Percentiles rank a stretch among this genome's conserved stretches.
Evolutionary conservation across 2,797 vertebrate species (phyloP).

Genomic region (Rhinichthys osculus): DNA sequence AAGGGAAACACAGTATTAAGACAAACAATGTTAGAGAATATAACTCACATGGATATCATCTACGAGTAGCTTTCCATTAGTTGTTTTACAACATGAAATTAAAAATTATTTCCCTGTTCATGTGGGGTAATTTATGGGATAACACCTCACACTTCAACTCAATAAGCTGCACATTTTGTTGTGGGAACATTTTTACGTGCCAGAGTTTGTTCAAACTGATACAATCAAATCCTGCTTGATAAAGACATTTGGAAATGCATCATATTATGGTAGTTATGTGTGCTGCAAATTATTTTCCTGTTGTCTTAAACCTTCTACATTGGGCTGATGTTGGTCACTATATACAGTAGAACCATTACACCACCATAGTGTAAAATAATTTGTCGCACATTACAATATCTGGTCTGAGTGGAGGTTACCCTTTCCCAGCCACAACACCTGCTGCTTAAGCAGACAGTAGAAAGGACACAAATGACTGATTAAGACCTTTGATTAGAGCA

Average conservation of each 20-base stretch:
- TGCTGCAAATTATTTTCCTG: not conserved
- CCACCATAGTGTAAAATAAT: conserved; percentile 1
- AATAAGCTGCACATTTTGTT: not conserved
- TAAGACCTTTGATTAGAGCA: conserved; percentile 63
- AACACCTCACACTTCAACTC: not conserved
- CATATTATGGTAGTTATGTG: not conserved
- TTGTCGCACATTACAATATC: not conserved
- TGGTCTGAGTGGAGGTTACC: conserved; percentile 33
- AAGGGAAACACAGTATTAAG: not conserved
- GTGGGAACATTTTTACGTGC: not conserved
- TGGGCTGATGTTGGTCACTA: not conserved
- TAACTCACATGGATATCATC: not conserved
- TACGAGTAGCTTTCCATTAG: not conserved
- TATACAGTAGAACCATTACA: not conserved
- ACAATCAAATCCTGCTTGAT: not conserved
- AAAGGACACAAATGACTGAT: conserved; percentile 63
- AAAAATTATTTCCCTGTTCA: not conserved
- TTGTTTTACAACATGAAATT: not conserved
- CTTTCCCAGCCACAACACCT: conserved; percentile 49
- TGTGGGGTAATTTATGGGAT: not conserved
- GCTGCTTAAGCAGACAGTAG: conserved; percentile 46
- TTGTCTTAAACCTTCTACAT: not conserved
- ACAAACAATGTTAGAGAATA: not conserved
- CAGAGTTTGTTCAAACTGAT: not conserved
- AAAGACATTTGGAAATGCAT: not conserved